Evolutionary conservation across 2,113 vertebrate genomes (phyloP), one percentile per base, ranked within the genome.

Genomic region (Marmota flaviventris): DNA sequence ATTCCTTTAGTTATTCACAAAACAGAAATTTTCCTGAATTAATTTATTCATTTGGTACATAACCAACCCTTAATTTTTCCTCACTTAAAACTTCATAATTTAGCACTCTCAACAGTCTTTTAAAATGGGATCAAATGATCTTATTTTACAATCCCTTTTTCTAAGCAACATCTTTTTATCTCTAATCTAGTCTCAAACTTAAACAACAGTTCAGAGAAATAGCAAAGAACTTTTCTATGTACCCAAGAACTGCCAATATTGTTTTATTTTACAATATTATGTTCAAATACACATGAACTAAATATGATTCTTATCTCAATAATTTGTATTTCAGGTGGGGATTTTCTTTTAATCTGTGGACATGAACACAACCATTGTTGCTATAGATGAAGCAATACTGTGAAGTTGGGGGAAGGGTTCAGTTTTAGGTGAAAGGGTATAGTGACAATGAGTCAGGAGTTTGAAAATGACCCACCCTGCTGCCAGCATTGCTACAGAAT

Each of bases 401-500:
- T 90, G 27, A n/a, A 91, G 67, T 20, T 37, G 2, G 69, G 51
- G 27, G 24, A 63, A 79, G 34, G 13, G 75, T 93, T 94, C 86
- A 85, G 48, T 86, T 32, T 83, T 94, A 73, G 95, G 86, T 95
- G 78, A 96, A 97, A 98, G 85, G 87, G 39, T 94, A 94, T 45
- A 95, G 93, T 93, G 85, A 96, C 93, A 96, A 94, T 97, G 96
- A 98, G 96, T 97, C 95, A 97, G 87, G 96, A 97, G 39, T 58
- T 96, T 96, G 82, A 92, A 95, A 97, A 97, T 96, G 87, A 92
- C 76, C 95, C 72, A 77, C 42, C 67, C 45, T 91, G 65, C 37
- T 97, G 92, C 96, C 93, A 98, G 37, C 61, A 87, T 72, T 94
- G 78, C 89, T 96, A 94, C 79, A 97, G 89, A 95, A 96, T 96